A percentile compares a stretch with the other conserved stretches of the same genome.
Evolutionary conservation across 2,888 invertebrate species (phyloP).

Genomic region (Melanchra persicariae): DNA sequence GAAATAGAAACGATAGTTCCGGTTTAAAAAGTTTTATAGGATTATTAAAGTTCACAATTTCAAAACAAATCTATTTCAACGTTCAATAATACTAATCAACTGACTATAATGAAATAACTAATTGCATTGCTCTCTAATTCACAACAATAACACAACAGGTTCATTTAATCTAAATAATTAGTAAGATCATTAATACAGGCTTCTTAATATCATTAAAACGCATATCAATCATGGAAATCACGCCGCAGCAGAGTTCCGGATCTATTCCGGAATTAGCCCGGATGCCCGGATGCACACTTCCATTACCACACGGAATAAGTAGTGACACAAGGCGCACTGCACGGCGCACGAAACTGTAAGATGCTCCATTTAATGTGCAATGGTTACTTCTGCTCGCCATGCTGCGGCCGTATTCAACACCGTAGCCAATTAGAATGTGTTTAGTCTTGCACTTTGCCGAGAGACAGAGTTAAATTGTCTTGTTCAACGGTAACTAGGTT

Average conservation of each 20-base stretch:
- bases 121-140: background rate
- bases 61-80: background rate
- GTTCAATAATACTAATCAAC: background rate
- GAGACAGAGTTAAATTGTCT: background rate
- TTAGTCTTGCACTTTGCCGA: background rate
- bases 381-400: background rate
- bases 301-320: slow-evolving; percentile 33
- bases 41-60: background rate
- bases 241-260: slow-evolving; percentile 34
- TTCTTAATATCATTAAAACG: slow-evolving; percentile 51
- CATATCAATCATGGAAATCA: slow-evolving; percentile 59
- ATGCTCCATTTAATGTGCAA: slow-evolving; percentile 12
- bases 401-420: background rate
- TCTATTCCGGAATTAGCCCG: slow-evolving; percentile 52
- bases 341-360: background rate
- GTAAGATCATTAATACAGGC: slow-evolving; percentile 20
- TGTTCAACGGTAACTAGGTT: background rate
- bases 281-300: slow-evolving; percentile 51
- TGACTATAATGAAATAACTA: background rate
- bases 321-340: slow-evolving; percentile 32
- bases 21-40: no score
- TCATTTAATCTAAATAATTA: slow-evolving; percentile 31
- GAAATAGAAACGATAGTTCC: background rate
- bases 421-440: background rate
- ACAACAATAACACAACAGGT: slow-evolving; percentile 2